Percentiles rank a stretch among this genome's conserved stretches.
Evolutionary conservation across 2,888 invertebrate genomes (phyloP).

Genomic region (Leptinotarsa tumamoca): DNA sequence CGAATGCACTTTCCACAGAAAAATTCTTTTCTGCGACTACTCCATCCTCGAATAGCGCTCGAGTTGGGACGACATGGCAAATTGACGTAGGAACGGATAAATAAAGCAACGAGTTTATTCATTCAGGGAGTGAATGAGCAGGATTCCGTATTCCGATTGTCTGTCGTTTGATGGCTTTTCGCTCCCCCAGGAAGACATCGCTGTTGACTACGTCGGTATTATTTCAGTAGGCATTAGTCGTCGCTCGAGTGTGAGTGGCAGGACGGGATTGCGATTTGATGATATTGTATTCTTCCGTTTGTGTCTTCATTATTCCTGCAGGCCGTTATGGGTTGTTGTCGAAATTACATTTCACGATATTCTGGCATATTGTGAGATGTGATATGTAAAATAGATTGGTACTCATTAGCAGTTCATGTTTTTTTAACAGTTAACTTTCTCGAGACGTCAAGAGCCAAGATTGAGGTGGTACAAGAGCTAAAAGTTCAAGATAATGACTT

Average conservation of each 20-base stretch:
- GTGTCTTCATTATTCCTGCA: constrained; percentile 1
- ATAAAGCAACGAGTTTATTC: constrained; percentile 45
- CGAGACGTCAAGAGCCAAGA: no score
- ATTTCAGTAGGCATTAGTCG: constrained; percentile 21
- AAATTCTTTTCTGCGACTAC: constrained; percentile 13
- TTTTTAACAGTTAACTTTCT: no score
- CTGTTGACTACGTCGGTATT: constrained; percentile 18
- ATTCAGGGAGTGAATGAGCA: constrained; percentile 46
- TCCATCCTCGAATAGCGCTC: neutral
- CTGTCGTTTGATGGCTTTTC: constrained; percentile 13
- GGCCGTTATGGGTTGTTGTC: no score
- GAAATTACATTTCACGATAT: no score
- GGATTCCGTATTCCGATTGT: constrained; percentile 36
- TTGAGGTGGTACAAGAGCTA: no score
- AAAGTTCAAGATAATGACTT: no score
- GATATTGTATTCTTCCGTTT: constrained; percentile 17
- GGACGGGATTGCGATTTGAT: constrained; percentile 10
- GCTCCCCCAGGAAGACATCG: constrained; percentile 20
- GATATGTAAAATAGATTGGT: no score
- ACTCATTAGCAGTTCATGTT: no score
- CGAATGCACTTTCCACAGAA: constrained; percentile 5
- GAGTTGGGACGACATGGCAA: constrained; percentile 7
- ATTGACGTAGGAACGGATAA: constrained; percentile 47
- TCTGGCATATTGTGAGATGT: no score
- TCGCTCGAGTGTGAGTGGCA: constrained; percentile 4